Conservation (phyloP, 2,888 invertebrate genomes). For the Tricholauxania praeusta region DNA sequence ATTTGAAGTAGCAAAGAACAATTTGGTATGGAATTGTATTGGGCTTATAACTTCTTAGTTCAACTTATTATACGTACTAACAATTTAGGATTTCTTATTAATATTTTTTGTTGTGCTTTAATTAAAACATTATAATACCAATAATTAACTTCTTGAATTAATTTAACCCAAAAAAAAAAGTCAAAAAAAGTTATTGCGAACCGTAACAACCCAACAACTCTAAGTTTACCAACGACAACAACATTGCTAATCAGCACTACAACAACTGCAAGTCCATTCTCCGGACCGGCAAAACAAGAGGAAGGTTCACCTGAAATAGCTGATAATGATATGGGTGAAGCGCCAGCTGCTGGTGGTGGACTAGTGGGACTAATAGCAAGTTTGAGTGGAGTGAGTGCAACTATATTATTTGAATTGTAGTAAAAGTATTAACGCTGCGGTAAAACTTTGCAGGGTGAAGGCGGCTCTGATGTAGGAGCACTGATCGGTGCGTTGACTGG, state of each 20-base stretch:
- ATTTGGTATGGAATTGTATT: too few relatives aligned
- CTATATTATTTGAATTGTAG: neutral
- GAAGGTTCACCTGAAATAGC: constrained; percentile 44
- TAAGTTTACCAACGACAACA: neutral
- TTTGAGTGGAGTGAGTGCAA: constrained; percentile 64
- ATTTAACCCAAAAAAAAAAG: constrained; percentile 28
- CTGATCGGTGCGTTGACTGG: constrained; percentile 66
- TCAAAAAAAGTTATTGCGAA: constrained; percentile 46
- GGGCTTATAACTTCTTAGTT: neutral
- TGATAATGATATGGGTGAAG: constrained; percentile 31
- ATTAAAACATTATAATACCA: neutral
- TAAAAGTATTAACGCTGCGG: neutral
- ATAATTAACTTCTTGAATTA: constrained; percentile 30
- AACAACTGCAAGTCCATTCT: constrained; percentile 18
- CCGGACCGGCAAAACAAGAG: constrained; percentile 47
- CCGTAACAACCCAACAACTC: constrained; percentile 20
- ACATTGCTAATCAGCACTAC: constrained; percentile 12
- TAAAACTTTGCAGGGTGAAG: constrained; percentile 61
- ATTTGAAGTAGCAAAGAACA: constrained; percentile 27
- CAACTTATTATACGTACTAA: constrained; percentile 1
- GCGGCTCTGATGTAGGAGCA: constrained; percentile 67
- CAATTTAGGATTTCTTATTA: neutral
- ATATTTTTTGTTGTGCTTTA: neutral
- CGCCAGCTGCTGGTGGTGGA: constrained; percentile 53
- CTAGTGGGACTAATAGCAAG: constrained; percentile 64